Conservation (phyloP, 2,113 vertebrate genomes). For the Colossoma macropomum region DNA sequence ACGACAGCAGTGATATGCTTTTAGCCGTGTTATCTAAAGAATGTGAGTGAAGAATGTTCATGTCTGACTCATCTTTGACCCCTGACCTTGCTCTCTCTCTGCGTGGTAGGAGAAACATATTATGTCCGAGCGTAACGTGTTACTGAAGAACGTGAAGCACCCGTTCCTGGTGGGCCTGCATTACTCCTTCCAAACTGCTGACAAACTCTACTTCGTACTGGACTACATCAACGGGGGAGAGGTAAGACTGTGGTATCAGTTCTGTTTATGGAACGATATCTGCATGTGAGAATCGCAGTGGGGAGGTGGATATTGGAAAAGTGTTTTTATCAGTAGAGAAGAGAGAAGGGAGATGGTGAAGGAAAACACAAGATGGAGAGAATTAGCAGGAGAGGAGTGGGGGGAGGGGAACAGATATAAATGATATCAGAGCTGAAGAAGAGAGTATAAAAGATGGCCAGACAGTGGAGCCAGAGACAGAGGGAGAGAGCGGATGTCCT, state of each 20-base stretch:
- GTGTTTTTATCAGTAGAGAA: not conserved
- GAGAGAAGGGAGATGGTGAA: not conserved
- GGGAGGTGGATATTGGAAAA: not conserved
- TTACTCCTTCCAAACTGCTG: slow-evolving; percentile 96
- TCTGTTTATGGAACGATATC: not conserved
- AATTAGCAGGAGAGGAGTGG: not conserved
- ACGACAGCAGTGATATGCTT: not conserved
- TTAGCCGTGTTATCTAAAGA: not conserved
- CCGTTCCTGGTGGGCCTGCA: slow-evolving; percentile 97
- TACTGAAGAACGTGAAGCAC: slow-evolving; percentile 97
- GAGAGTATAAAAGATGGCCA: slow-evolving; percentile 21
- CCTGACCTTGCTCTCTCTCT: not conserved
- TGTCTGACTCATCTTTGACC: not conserved
- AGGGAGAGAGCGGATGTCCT: slow-evolving; percentile 66
- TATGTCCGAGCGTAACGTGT: slow-evolving; percentile 96
- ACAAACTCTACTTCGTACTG: slow-evolving; percentile 95
- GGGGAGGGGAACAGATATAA: not conserved
- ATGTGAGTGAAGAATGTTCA: not conserved
- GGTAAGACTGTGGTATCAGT: slow-evolving; percentile 76
- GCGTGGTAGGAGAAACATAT: slow-evolving; percentile 94
- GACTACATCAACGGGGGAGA: slow-evolving; percentile 99
- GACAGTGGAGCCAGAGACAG: slow-evolving; percentile 29
- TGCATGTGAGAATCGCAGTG: not conserved
- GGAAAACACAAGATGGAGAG: not conserved
- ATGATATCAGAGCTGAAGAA: slow-evolving; percentile 1